phyloP scores from a whole-genome alignment of 2,113 vertebrate species.

The Macquaria ambigua region DNA sequence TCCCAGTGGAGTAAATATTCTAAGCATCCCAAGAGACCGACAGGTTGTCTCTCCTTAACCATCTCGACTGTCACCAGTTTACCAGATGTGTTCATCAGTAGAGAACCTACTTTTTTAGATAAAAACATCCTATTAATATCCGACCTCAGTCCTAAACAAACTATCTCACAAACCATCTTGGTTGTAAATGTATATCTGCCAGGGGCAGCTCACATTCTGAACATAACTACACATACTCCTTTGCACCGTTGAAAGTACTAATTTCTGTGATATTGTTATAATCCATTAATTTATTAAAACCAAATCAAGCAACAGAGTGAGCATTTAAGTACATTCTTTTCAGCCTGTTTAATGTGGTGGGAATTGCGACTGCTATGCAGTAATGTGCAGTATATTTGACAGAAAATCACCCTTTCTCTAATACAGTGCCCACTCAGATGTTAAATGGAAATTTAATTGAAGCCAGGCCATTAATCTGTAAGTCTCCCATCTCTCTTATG shows the following conservation, averaged over 20 bases:
- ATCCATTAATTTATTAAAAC: background rate
- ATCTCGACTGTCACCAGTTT: background rate
- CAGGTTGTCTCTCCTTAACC: background rate
- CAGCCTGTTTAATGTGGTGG: background rate
- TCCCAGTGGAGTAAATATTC: conserved; percentile 48
- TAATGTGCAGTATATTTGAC: background rate
- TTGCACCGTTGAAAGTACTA: background rate
- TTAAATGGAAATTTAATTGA: conserved; percentile 10
- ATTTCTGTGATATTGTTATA: background rate
- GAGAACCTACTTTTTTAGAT: background rate
- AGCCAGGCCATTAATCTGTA: background rate
- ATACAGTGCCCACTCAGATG: background rate
- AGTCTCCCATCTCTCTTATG: background rate
- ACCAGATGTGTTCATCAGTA: background rate
- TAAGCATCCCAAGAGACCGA: conserved; percentile 10
- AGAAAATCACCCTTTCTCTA: background rate
- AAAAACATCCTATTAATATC: background rate
- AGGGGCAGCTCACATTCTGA: background rate
- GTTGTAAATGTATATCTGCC: background rate
- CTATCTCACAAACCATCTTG: background rate
- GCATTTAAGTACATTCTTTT: background rate
- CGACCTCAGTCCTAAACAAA: background rate
- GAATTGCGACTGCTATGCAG: background rate
- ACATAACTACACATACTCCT: background rate
- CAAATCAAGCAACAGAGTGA: background rate